A percentile compares a stretch with the other conserved stretches of the same genome.
Conservation (phyloP, 2,888 invertebrate species). For the Xanthia togata region DNA sequence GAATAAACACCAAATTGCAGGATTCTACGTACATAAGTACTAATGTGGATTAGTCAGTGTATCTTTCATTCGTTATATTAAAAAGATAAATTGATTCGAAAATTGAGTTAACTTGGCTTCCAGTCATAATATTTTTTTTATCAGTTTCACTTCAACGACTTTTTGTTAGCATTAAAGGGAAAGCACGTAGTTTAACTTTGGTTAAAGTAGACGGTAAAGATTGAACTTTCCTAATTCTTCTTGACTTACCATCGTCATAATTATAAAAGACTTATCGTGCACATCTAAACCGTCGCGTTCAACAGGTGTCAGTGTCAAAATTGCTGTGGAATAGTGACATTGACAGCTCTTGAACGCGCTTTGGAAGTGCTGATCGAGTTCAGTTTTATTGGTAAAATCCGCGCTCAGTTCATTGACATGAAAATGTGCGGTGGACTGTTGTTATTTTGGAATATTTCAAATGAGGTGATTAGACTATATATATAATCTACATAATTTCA, state of each 20-base stretch:
- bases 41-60: no score
- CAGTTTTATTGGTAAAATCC: not conserved
- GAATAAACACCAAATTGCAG: no score
- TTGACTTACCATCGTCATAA: not conserved
- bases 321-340: not conserved
- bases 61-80: constrained; percentile 14
- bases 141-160: constrained; percentile 10
- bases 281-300: not conserved
- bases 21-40: no score
- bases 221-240: not conserved
- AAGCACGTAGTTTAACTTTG: constrained; percentile 6
- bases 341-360: not conserved
- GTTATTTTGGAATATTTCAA: not conserved
- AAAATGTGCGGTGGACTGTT: not conserved
- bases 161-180: not conserved
- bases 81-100: constrained; percentile 23
- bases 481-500: not conserved
- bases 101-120: constrained; percentile 14
- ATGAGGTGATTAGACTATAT: not conserved
- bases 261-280: not conserved
- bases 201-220: not conserved
- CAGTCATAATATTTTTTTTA: constrained; percentile 7
- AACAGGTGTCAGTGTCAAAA: not conserved
- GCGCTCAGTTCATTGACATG: not conserved
- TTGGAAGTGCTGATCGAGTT: not conserved